Conservation (phyloP, 1,140 invertebrate species). For the Liolophura sinensis region DNA sequence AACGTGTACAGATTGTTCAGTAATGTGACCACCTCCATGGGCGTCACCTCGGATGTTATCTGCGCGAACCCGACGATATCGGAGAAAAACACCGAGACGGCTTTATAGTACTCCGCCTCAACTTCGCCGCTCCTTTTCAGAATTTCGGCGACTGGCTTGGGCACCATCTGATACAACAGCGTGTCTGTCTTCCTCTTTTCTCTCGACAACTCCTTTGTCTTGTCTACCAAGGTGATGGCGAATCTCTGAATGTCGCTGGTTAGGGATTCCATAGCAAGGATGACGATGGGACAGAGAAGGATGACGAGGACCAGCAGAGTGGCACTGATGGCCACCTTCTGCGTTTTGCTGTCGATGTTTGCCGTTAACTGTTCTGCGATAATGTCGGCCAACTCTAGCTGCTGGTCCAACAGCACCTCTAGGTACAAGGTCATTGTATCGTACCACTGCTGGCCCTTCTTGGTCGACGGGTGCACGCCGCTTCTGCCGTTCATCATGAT, state of each 20-base stretch:
- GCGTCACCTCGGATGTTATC: conserved; percentile 23
- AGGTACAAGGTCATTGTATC: conserved; percentile 47
- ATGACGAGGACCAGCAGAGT: conserved; percentile 40
- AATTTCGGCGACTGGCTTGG: conserved; percentile 40
- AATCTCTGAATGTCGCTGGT: conserved; percentile 52
- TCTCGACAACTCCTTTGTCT: conserved; percentile 50
- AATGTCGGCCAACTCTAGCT: conserved; percentile 32
- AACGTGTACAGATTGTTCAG: conserved; percentile 26
- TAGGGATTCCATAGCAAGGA: conserved; percentile 39
- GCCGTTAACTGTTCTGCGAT: conserved; percentile 25
- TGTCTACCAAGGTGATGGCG: conserved; percentile 48
- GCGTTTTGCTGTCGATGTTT: conserved; percentile 19
- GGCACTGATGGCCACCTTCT: conserved; percentile 24
- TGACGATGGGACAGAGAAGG: conserved; percentile 44
- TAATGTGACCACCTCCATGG: conserved; percentile 25
- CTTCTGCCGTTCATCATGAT: not conserved
- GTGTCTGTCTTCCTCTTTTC: conserved; percentile 54
- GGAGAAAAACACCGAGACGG: conserved; percentile 55
- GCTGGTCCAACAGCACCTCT: conserved; percentile 39
- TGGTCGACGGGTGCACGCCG: conserved; percentile 1
- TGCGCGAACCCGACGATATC: conserved; percentile 39
- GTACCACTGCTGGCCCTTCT: conserved; percentile 37
- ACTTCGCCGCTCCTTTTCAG: conserved; percentile 3
- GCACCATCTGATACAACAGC: conserved; percentile 63
- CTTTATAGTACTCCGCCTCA: conserved; percentile 35